These are phyloP conservation scores for Tachina lurida DNA, from an alignment of 2,888 invertebrate genomes.

Conservation along the genomic window DNA sequence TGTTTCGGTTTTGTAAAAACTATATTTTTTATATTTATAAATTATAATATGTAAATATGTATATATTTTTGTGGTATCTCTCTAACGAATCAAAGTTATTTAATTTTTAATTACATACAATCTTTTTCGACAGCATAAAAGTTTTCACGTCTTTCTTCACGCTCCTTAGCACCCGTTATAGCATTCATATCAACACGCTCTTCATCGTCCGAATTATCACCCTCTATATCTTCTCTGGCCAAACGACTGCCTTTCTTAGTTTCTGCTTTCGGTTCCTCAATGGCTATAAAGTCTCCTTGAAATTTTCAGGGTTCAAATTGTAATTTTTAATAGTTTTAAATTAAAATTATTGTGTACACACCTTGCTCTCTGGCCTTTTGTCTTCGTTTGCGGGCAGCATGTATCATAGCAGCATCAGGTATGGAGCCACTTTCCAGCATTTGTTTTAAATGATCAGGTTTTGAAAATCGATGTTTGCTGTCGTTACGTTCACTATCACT, in stretches of 20 bases:
- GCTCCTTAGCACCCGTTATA: constrained; percentile 89
- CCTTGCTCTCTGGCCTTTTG: constrained; percentile 95
- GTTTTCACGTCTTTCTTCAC: constrained; percentile 90
- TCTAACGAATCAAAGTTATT: constrained; percentile 46
- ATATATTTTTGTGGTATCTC: constrained; percentile 22
- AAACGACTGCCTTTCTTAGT: constrained; percentile 85
- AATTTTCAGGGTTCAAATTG: background rate
- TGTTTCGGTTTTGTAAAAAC: background rate
- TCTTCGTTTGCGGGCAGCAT: constrained; percentile 96
- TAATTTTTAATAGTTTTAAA: constrained; percentile 1
- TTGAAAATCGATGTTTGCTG: constrained; percentile 84
- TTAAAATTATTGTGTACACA: constrained; percentile 41
- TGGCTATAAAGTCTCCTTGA: constrained; percentile 85
- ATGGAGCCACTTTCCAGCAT: constrained; percentile 94
- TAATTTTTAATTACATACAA: constrained; percentile 81
- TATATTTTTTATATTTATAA: background rate
- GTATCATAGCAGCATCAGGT: constrained; percentile 98
- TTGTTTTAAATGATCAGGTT: constrained; percentile 89
- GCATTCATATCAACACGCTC: constrained; percentile 94
- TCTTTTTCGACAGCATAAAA: constrained; percentile 89
- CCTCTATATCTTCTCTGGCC: constrained; percentile 90
- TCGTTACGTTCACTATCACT: constrained; percentile 82
- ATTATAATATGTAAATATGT: background rate
- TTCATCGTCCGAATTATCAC: constrained; percentile 91
- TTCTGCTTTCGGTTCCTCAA: constrained; percentile 83